Evolutionary conservation across 2,888 invertebrate genomes (phyloP), one percentile per base, ranked within the genome.

Genomic region (Clunio marinus): DNA sequence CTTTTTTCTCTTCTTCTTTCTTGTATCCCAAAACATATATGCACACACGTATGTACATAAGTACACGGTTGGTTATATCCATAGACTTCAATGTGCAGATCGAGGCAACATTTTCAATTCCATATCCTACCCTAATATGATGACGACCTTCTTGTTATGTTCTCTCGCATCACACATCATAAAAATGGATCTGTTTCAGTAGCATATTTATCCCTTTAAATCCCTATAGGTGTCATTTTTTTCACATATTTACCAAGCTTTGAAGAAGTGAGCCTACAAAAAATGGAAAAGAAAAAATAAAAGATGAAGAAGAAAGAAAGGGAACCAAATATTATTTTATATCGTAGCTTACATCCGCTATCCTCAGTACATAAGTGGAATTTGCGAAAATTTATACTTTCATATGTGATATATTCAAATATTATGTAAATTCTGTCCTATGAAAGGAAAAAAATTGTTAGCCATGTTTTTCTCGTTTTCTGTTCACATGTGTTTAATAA

Each of bases 91-190:
- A n/a, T n/a, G n/a, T n/a, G n/a, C n/a, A n/a, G n/a, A n/a, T n/a
- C n/a, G n/a, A n/a, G n/a, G n/a, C n/a, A n/a, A n/a, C 22, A 17
- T 22, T 63, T 25, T 66, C 66, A 66, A 66, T 55, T 32, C 55
- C 55, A 45, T 32, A 20, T 65, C 25, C 51, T 27, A 35, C 24
- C 27, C 35, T 46, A 46, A 27, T 28, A 65, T 46, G 22, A 65
- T 13, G 63, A 41, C 35, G 37, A 66, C 66, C 51, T 66, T 66
- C 66, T 35, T 63, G 46, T 28, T 66, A n/a, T 57, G 57, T 8
- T 51, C 3, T 17, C 57, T 57, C 25, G 55, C 46, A 46, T 66
- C 66, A 20, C 59, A 66, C 66, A 66, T 66, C 66, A 66, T 66
- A 66, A 66, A 66, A 66, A 51, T 51, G 51, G 51, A 66, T 66